phyloP scores from a whole-genome alignment of 2,113 vertebrate species.

The Galeopterus variegatus region DNA sequence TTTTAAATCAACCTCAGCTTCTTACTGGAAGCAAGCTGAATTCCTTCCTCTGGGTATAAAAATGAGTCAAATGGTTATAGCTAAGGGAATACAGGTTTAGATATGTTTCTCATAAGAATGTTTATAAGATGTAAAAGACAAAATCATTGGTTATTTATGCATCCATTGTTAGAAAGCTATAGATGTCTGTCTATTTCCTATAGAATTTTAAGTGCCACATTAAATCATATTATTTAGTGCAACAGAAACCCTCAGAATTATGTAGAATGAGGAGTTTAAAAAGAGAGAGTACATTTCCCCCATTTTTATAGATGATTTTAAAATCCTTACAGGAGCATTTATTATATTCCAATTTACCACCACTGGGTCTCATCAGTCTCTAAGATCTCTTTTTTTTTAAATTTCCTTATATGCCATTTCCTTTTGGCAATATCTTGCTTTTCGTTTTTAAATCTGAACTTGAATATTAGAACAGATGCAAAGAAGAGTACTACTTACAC shows the following conservation, averaged over 20 bases:
- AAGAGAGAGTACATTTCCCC: conserved; percentile 70
- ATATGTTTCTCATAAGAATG: conserved; percentile 24
- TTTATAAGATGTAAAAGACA: conserved; percentile 53
- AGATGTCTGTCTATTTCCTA: conserved; percentile 79
- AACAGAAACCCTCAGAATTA: conserved; percentile 77
- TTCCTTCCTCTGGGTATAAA: conserved; percentile 58
- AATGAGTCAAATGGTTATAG: conserved; percentile 60
- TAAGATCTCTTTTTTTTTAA: conserved; percentile 70
- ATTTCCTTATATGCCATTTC: conserved; percentile 80
- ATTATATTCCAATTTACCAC: conserved; percentile 76
- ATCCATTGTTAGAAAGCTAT: conserved; percentile 72
- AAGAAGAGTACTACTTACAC: conserved; percentile 81
- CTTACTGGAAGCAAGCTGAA: conserved; percentile 24
- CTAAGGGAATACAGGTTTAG: conserved; percentile 57
- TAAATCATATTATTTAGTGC: conserved; percentile 80
- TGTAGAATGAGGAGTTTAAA: conserved; percentile 66
- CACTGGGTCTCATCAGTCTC: conserved; percentile 68
- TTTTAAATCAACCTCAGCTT: background rate
- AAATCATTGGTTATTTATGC: conserved; percentile 69
- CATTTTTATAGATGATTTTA: conserved; percentile 77
- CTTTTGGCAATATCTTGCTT: conserved; percentile 75
- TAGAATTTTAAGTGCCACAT: conserved; percentile 77
- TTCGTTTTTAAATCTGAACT: conserved; percentile 79
- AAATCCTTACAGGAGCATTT: conserved; percentile 76
- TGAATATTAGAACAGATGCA: conserved; percentile 85